A percentile compares a stretch with the other conserved stretches of the same genome.
Evolutionary conservation across 92 coral and sea anemone species (phyloP).

Genomic region (Phenganax marumi): DNA sequence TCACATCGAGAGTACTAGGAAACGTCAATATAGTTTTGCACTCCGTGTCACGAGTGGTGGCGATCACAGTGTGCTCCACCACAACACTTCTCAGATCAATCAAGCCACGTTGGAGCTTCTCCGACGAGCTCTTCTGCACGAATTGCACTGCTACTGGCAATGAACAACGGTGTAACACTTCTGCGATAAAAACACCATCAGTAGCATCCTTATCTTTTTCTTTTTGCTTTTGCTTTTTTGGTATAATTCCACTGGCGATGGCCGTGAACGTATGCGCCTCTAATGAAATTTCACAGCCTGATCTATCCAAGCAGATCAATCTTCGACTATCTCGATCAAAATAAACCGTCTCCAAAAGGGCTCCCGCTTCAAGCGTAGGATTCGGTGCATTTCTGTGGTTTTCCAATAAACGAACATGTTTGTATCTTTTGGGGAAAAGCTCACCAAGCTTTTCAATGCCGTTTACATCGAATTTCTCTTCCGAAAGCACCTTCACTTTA

Average conservation of each 20-base stretch:
- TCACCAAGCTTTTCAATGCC: constrained; percentile 58
- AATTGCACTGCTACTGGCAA: too few species aligned
- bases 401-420: background rate
- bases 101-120: constrained; percentile 70
- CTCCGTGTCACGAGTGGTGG: constrained; percentile 68
- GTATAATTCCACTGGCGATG: constrained; percentile 7
- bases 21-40: constrained; percentile 76
- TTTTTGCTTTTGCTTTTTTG: too few species aligned
- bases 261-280: constrained; percentile 24
- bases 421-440: constrained; percentile 46
- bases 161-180: too few species aligned
- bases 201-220: background rate
- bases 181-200: too few species aligned
- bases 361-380: background rate
- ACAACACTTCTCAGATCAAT: constrained; percentile 61
- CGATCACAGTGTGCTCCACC: constrained; percentile 72
- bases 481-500: constrained; percentile 74
- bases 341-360: background rate
- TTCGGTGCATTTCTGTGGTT: background rate
- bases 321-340: background rate
- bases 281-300: background rate
- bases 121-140: constrained; percentile 53
- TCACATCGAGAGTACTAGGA: constrained; percentile 74
- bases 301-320: background rate
- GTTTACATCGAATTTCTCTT: constrained; percentile 66